A percentile compares a stretch with the other conserved stretches of the same genome.
Conservation (phyloP, 2,113 vertebrate genomes). For the Myotis davidii region DNA sequence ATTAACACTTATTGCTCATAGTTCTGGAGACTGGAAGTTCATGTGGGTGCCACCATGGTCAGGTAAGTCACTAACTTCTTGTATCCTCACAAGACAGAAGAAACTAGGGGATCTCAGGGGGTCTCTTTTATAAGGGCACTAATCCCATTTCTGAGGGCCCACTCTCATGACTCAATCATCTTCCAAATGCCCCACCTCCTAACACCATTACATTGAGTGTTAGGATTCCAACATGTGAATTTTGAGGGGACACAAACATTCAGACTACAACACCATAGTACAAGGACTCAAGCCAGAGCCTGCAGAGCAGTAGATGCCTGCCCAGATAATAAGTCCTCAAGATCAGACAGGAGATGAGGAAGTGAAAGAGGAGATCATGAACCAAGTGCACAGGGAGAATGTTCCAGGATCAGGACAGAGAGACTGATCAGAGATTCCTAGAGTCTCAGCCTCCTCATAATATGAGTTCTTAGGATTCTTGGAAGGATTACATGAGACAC, state of each 20-base stretch:
- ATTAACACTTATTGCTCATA: not conserved
- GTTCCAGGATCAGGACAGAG: not conserved
- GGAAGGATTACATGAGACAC: not conserved
- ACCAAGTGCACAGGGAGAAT: not conserved
- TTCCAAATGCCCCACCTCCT: not conserved
- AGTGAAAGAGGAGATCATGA: not conserved
- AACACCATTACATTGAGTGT: not conserved
- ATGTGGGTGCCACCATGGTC: not conserved
- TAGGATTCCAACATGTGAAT: not conserved
- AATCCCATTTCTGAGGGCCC: not conserved
- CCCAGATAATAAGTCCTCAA: not conserved
- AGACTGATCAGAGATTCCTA: not conserved
- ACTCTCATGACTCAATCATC: not conserved
- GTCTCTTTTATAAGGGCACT: not conserved
- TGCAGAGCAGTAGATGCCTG: not conserved
- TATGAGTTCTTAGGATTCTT: not conserved
- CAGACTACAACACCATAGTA: not conserved
- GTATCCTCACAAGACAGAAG: not conserved
- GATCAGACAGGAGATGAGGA: not conserved
- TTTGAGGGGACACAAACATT: not conserved
- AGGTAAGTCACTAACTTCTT: not conserved
- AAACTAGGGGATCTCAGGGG: not conserved
- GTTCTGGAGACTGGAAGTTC: not conserved
- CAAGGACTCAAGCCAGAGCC: not conserved
- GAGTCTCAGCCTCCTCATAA: not conserved